Evolutionary conservation across 1,140 invertebrate species (phyloP), one percentile per base, ranked within the genome.

Genomic region (Pseudomyrmex concolor): DNA sequence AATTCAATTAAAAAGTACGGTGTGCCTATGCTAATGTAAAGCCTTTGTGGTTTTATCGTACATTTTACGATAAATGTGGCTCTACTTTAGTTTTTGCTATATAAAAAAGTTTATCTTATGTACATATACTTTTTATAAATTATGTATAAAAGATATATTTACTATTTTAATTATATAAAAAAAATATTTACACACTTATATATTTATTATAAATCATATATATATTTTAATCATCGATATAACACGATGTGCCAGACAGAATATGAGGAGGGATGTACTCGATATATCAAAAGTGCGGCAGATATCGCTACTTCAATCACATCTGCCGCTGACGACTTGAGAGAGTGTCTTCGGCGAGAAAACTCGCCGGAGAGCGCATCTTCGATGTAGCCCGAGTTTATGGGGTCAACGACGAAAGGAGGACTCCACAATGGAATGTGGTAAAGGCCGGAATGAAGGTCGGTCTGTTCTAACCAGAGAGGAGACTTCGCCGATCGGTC

Each of bases 381-480:
- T 78, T 50, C 43, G 22, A 80, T 34, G 54, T 48, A 43, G 54
- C 60, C 55, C 77, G 68, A 84, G 81, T 89, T 89, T 90, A 84
- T 84, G 78, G 66, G 85, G 85, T 91, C 86, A 84, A 50, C 67
- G 84, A 87, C 59, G 88, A 91, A 92, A 92, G 84, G 89, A 92
- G 90, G 89, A 84, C 74, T 89, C 54, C 43, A 55, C 12, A 43
- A 43, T 78, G 89, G 90, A 92, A 92, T 91, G 89, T 90, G 86
- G 85, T 83, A 91, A 92, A 92, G 90, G 89, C 90, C 90, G 89
- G 89, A 92, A 91, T 89, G 90, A 91, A 92, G 91, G 90, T 90
- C 89, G 91, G 71, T 84, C 60, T 77, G 81, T 74, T 55, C 71
- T 70, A 13, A 76, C 60, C 66, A 87, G 80, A 66, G 84, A 76